Evolutionary conservation across 1,140 invertebrate species (phyloP).

Genomic region (Monomorium pharaonis): DNA sequence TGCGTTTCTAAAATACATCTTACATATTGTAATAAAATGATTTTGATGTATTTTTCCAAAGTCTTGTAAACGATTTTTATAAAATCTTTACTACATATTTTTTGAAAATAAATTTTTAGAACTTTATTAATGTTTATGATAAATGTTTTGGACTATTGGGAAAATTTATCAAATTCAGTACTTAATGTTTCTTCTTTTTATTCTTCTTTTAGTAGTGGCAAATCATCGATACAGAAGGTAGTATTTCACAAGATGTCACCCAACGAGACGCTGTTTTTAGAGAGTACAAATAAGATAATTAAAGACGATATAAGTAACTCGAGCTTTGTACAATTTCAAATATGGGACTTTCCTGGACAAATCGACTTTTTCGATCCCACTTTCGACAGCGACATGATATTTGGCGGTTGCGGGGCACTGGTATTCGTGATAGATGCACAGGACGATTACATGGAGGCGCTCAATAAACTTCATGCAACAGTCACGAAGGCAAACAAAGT

Average conservation of each 20-base stretch:
- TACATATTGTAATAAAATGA: no score
- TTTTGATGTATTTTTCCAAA: no score
- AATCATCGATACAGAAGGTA: slow-evolving; percentile 99
- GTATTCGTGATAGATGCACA: slow-evolving; percentile 99
- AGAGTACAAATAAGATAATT: slow-evolving; percentile 99
- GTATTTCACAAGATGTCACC: slow-evolving; percentile 99
- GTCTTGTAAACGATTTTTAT: no score
- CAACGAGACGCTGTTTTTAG: slow-evolving; percentile 99
- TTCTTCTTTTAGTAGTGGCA: slow-evolving; percentile 95
- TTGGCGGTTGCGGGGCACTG: slow-evolving; percentile 97
- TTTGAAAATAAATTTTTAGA: no score
- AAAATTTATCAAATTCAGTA: no score
- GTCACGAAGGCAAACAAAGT: slow-evolving; percentile 98
- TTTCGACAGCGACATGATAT: slow-evolving; percentile 98
- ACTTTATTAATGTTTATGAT: no score
- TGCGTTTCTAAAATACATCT: no score
- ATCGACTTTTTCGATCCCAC: slow-evolving; percentile 98
- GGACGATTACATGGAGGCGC: slow-evolving; percentile 98
- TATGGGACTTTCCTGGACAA: slow-evolving; percentile 99
- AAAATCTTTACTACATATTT: no score
- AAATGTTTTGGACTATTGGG: no score
- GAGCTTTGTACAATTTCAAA: slow-evolving; percentile 99
- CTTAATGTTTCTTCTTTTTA: slow-evolving; percentile 71
- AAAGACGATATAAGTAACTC: slow-evolving; percentile 99
- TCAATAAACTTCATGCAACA: slow-evolving; percentile 96